Evolutionary conservation across 2,113 vertebrate genomes (phyloP).

Genomic region (Chamaetylas fuelleborni): DNA sequence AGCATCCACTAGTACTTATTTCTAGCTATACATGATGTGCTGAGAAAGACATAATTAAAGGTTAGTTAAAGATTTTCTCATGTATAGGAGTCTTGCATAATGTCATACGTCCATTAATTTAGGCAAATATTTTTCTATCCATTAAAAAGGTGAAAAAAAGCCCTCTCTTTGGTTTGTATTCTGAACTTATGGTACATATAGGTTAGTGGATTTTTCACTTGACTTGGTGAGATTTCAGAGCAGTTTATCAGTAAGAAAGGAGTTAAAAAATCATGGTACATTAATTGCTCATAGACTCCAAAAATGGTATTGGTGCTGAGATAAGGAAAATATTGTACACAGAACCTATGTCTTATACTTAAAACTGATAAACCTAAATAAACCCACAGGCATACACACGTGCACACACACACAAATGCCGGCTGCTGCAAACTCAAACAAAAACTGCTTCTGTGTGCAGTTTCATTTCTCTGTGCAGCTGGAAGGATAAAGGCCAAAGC

Average conservation of each 20-base stretch:
- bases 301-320: background rate
- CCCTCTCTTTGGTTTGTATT: background rate
- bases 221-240: background rate
- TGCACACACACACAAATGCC: background rate
- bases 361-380: constrained; percentile 17
- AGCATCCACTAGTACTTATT: background rate
- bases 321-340: background rate
- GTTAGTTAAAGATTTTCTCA: background rate
- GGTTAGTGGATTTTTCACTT: background rate
- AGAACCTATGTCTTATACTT: background rate
- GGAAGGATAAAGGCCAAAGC: background rate
- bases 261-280: background rate
- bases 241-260: background rate
- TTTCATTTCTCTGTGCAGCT: constrained; percentile 5
- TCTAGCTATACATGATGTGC: background rate
- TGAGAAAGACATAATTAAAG: background rate
- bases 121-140: background rate
- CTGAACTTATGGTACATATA: background rate
- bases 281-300: background rate
- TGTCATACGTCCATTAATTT: background rate
- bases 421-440: constrained; percentile 4
- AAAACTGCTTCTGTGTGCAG: constrained; percentile 46
- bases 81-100: background rate
- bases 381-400: background rate
- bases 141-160: background rate